phyloP scores from a whole-genome alignment of 2,888 invertebrate species.

The Helobdella robusta region DNA sequence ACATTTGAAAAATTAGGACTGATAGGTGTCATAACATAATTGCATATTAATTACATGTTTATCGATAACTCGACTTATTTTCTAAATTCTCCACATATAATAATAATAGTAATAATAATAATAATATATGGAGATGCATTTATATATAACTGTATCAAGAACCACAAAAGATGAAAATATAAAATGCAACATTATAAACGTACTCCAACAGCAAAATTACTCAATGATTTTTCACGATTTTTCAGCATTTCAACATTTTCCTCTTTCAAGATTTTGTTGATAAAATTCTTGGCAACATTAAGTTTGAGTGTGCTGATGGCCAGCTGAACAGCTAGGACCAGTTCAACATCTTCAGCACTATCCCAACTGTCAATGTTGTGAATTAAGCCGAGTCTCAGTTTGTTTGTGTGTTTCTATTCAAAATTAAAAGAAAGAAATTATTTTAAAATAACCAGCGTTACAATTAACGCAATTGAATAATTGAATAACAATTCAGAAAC shows the following conservation, averaged over 20 bases:
- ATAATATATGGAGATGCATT: too few species aligned
- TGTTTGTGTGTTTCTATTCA: constrained; percentile 47
- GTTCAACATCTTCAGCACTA: constrained; percentile 17
- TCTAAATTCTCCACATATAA: too few species aligned
- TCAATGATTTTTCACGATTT: constrained; percentile 46
- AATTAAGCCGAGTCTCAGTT: constrained; percentile 51
- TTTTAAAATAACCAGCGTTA: too few species aligned
- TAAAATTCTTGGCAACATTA: constrained; percentile 49
- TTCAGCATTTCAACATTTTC: constrained; percentile 47
- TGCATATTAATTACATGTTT: too few species aligned
- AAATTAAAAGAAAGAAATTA: too few species aligned
- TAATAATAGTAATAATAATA: too few species aligned
- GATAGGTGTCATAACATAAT: too few species aligned
- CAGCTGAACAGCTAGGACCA: constrained; percentile 46
- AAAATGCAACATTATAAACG: constrained; percentile 34
- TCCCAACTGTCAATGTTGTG: constrained; percentile 42
- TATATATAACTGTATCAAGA: neutral
- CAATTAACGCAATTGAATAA: too few species aligned
- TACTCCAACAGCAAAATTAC: constrained; percentile 51
- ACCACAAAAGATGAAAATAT: neutral
- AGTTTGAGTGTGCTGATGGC: constrained; percentile 48
- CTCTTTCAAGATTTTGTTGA: constrained; percentile 53
- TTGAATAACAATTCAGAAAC: too few species aligned
- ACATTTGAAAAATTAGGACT: too few species aligned
- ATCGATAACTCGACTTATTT: too few species aligned